Evolutionary conservation across 2,113 vertebrate species (phyloP).

Genomic region (Otolemur garnettii): DNA sequence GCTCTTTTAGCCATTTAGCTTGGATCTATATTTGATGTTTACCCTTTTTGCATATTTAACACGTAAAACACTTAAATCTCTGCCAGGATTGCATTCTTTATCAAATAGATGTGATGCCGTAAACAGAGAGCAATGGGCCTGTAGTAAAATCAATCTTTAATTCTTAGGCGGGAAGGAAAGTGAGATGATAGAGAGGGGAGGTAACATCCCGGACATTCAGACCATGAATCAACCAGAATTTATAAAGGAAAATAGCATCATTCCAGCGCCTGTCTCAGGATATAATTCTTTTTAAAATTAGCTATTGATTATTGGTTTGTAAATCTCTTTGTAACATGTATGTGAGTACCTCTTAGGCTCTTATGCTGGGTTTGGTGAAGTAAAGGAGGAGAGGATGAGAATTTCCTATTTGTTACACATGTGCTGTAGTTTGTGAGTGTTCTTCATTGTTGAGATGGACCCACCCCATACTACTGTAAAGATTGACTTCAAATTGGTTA

Average conservation of each 20-base stretch:
- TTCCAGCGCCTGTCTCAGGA: constrained; percentile 19
- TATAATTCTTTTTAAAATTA: constrained; percentile 57
- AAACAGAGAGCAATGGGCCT: constrained; percentile 71
- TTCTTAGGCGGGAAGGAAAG: not conserved
- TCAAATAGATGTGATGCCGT: constrained; percentile 60
- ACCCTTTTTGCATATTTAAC: constrained; percentile 62
- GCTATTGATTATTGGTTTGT: constrained; percentile 59
- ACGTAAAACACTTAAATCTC: constrained; percentile 71
- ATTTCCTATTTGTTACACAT: not conserved
- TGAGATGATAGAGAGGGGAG: not conserved
- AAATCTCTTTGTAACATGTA: constrained; percentile 30
- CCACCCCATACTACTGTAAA: not conserved
- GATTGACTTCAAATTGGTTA: not conserved
- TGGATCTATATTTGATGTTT: constrained; percentile 40
- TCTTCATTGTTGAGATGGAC: not conserved
- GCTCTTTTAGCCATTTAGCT: constrained; percentile 52
- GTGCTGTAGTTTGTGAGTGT: not conserved
- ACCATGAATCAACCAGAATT: constrained; percentile 73
- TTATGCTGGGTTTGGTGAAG: not conserved
- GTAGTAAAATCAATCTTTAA: constrained; percentile 82
- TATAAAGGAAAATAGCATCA: constrained; percentile 46
- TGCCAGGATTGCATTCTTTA: constrained; percentile 48
- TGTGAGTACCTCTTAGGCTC: not conserved
- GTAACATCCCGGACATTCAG: constrained; percentile 22
- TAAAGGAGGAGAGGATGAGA: constrained; percentile 35